Evolutionary conservation across 2,888 invertebrate genomes (phyloP).

Genomic region (Acrobasis suavella): DNA sequence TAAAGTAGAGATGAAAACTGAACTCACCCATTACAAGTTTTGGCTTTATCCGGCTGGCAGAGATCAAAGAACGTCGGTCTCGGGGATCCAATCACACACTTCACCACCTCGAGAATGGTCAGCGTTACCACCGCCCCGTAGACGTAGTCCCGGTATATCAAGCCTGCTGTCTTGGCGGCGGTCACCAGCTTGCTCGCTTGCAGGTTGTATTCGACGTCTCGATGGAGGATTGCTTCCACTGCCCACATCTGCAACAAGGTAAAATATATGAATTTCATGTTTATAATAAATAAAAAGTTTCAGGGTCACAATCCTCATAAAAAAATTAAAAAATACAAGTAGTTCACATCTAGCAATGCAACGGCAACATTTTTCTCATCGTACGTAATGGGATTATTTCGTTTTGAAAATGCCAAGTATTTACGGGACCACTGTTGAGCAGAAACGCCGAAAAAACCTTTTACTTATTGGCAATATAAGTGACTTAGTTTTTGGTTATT

Average conservation of each 20-base stretch:
- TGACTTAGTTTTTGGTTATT: neutral
- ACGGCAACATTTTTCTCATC: too few species aligned
- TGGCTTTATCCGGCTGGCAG: constrained; percentile 85
- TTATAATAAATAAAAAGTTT: too few species aligned
- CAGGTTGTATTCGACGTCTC: constrained; percentile 68
- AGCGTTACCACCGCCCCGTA: constrained; percentile 84
- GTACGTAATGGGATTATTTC: too few species aligned
- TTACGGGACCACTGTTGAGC: too few species aligned
- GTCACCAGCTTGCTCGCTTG: constrained; percentile 65
- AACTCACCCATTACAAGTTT: constrained; percentile 82
- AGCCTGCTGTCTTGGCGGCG: constrained; percentile 66
- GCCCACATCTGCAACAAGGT: constrained; percentile 64
- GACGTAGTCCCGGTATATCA: constrained; percentile 84
- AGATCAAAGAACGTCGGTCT: constrained; percentile 90
- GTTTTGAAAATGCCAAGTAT: too few species aligned
- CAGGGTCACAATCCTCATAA: too few species aligned
- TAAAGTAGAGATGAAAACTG: neutral
- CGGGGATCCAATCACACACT: constrained; percentile 86
- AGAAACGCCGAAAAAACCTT: too few species aligned
- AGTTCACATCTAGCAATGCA: too few species aligned
- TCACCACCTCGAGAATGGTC: constrained; percentile 84
- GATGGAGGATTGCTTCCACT: constrained; percentile 66
- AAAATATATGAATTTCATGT: too few species aligned
- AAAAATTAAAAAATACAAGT: too few species aligned
- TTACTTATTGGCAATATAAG: too few species aligned